Conservation (phyloP, 2,797 vertebrate genomes). For the Crenichthys baileyi region DNA sequence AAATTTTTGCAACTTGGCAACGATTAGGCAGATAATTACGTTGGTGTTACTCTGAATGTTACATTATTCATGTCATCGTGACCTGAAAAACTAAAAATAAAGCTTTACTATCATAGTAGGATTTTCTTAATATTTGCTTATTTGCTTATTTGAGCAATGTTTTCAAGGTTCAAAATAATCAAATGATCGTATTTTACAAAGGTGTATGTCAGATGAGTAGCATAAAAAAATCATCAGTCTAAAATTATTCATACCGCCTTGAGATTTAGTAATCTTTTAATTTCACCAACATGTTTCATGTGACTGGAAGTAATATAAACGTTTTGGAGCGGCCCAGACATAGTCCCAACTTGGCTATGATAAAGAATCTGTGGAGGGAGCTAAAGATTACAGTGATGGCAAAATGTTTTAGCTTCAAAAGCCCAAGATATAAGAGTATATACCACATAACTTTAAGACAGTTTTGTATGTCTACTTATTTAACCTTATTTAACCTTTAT, state of each 20-base stretch:
- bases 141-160: not conserved
- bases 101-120: too few species aligned
- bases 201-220: not conserved
- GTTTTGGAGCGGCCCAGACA: not conserved
- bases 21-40: too few species aligned
- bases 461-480: not conserved
- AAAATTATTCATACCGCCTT: not conserved
- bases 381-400: too few species aligned
- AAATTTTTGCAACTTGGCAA: too few species aligned
- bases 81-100: too few species aligned
- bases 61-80: too few species aligned
- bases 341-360: not conserved
- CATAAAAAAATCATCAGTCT: not conserved
- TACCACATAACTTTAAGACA: too few species aligned
- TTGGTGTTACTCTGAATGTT: too few species aligned
- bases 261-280: not conserved
- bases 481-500: not conserved
- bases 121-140: not conserved
- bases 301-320: not conserved
- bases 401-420: too few species aligned
- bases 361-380: not conserved
- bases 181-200: too few species aligned
- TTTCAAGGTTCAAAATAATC: too few species aligned
- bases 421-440: too few species aligned
- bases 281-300: not conserved